phyloP scores from a whole-genome alignment of 2,888 invertebrate genomes.

The Xestoiulus laeticollis region DNA sequence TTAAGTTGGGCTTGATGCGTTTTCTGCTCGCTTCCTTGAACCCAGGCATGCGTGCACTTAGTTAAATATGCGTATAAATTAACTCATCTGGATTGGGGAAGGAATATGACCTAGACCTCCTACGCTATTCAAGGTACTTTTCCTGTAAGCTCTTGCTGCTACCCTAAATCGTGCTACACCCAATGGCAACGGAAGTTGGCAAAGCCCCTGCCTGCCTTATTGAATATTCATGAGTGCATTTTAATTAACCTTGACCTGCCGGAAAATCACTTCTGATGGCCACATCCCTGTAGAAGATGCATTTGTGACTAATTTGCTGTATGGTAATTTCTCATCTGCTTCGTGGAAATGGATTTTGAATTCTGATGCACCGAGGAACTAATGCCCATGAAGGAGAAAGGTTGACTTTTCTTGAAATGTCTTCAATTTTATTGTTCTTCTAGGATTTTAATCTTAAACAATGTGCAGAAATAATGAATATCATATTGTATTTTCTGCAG shows the following conservation, averaged over 20 bases:
- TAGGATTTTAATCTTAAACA: too few relatives aligned
- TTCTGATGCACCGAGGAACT: too few relatives aligned
- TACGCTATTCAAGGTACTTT: neutral
- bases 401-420: too few relatives aligned
- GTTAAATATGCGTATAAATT: conserved; percentile 34
- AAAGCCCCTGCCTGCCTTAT: neutral
- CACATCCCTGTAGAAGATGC: neutral
- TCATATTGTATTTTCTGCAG: too few relatives aligned
- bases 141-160: neutral
- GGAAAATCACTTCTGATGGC: conserved; percentile 29
- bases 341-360: neutral
- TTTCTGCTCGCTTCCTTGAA: neutral
- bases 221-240: conserved; percentile 29
- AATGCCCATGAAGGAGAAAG: too few relatives aligned
- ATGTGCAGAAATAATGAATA: too few relatives aligned
- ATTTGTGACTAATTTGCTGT: neutral
- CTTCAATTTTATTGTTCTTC: too few relatives aligned
- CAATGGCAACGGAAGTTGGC: neutral
- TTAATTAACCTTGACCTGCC: conserved; percentile 21
- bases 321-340: neutral
- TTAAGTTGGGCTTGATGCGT: conserved; percentile 1
- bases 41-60: neutral
- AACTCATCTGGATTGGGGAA: conserved; percentile 29
- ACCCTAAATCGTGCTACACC: neutral
- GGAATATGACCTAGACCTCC: conserved; percentile 26